A percentile compares a stretch with the other conserved stretches of the same genome.
Conservation (phyloP, 1,140 invertebrate genomes). For the Euura saliciscinereae region DNA sequence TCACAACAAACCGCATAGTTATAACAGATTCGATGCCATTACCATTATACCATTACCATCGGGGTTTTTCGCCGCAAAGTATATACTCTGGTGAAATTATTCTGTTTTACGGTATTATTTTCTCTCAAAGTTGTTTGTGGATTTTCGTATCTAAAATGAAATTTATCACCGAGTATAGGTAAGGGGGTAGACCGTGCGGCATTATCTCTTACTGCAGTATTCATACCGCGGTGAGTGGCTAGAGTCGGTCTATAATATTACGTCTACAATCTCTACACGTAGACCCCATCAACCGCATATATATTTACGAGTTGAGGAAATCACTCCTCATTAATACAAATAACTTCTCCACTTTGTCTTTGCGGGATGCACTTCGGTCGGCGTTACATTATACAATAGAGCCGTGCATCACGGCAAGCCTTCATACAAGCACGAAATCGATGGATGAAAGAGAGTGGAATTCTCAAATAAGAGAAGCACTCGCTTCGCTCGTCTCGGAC, state of each 20-base stretch:
- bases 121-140: neutral
- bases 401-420: neutral
- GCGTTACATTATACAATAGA: neutral
- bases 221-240: neutral
- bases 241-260: neutral
- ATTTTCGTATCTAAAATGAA: neutral
- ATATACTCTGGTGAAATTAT: neutral
- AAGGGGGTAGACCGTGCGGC: neutral
- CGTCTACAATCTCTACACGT: neutral
- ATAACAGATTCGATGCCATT: neutral
- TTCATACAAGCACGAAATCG: neutral
- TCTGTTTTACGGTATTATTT: neutral
- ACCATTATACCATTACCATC: constrained; percentile 7
- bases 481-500: too few relatives aligned
- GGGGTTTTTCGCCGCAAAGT: neutral
- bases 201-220: neutral
- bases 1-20: neutral
- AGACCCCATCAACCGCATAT: neutral
- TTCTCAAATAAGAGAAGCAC: too few relatives aligned
- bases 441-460: too few relatives aligned
- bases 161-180: constrained; percentile 3
- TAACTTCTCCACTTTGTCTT: neutral
- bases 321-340: neutral
- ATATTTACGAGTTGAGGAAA: neutral
- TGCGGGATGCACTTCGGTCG: neutral